A percentile compares a stretch with the other conserved stretches of the same genome.
These are phyloP conservation scores for Mesorhabditis sp. DNA, from an alignment of 2,888 invertebrate genomes.

Conservation along the genomic window DNA sequence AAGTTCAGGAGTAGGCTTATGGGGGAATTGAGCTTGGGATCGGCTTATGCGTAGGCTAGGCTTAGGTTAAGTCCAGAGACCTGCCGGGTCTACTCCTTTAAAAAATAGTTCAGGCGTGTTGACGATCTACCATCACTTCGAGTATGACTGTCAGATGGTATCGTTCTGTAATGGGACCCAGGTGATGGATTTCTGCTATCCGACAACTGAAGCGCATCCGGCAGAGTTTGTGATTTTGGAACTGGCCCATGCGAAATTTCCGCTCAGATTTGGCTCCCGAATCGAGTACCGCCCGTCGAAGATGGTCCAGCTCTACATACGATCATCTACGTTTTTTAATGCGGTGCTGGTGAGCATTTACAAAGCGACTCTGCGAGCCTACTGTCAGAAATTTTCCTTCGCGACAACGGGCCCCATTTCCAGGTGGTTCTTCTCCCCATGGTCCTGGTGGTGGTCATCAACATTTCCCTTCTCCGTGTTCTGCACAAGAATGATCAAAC, in stretches of 20 bases:
- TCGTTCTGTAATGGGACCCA: conserved; percentile 54
- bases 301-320: conserved; percentile 30
- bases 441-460: conserved; percentile 43
- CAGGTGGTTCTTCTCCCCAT: conserved; percentile 53
- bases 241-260: neutral
- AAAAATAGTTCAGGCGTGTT: conserved; percentile 24
- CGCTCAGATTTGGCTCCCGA: neutral
- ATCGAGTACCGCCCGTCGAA: conserved; percentile 23
- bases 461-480: conserved; percentile 45
- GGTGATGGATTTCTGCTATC: conserved; percentile 45
- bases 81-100: neutral
- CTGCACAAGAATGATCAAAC: conserved; percentile 19
- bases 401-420: conserved; percentile 5
- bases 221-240: conserved; percentile 14
- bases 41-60: too few relatives aligned
- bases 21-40: too few relatives aligned
- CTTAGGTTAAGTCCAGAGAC: too few relatives aligned
- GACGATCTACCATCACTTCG: conserved; percentile 54
- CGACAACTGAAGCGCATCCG: conserved; percentile 38
- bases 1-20: too few relatives aligned
- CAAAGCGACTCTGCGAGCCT: neutral
- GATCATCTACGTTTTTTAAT: conserved; percentile 36
- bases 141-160: conserved; percentile 52
- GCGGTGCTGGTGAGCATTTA: conserved; percentile 28
- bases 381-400: neutral